phyloP scores from a whole-genome alignment of 2,113 vertebrate genomes.

The Calyptomena viridis region DNA sequence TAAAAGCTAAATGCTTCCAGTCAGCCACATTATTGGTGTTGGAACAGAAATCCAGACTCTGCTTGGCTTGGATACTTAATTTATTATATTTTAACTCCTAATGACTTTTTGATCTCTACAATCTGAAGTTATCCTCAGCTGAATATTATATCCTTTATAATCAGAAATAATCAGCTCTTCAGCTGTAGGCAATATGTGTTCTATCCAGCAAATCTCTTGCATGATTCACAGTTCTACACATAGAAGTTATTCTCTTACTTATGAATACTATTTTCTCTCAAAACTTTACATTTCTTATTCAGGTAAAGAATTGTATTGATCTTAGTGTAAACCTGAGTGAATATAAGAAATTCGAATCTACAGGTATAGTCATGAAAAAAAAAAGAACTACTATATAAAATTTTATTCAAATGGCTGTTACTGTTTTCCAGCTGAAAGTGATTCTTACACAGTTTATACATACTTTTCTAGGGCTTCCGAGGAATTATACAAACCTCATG shows the following conservation, averaged over 20 bases:
- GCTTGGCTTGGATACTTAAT: not conserved
- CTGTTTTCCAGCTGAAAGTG: not conserved
- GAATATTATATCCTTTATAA: conserved; percentile 24
- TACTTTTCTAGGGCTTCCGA: not conserved
- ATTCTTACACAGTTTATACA: not conserved
- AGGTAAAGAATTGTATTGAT: not conserved
- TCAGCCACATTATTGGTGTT: not conserved
- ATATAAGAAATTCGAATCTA: not conserved
- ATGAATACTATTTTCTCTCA: not conserved
- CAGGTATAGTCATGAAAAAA: not conserved
- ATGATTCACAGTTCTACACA: not conserved
- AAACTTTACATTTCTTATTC: not conserved
- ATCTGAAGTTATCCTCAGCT: not conserved
- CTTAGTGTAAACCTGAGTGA: not conserved
- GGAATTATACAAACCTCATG: not conserved
- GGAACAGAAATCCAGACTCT: not conserved
- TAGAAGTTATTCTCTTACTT: not conserved
- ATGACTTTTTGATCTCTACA: conserved; percentile 19
- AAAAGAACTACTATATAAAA: not conserved
- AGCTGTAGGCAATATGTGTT: not conserved
- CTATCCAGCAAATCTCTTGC: not conserved
- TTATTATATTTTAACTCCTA: not conserved
- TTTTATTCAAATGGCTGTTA: not conserved
- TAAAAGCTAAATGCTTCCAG: not conserved
- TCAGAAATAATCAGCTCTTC: not conserved